These are phyloP conservation scores for Crepidodera aurea DNA, from an alignment of 2,888 invertebrate species.

Conservation along the genomic window DNA sequence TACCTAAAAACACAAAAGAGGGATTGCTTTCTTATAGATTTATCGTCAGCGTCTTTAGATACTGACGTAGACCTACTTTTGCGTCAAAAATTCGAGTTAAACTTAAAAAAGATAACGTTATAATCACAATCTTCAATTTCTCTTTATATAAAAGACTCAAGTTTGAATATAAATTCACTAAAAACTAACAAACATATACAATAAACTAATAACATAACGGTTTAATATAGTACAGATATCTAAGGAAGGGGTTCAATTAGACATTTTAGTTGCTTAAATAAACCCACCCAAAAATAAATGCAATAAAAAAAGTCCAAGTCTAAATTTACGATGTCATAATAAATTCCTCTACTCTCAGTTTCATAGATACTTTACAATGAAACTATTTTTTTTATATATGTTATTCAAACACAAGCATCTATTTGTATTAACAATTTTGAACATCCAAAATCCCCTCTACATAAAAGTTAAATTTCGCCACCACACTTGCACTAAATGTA, in stretches of 20 bases:
- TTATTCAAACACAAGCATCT: no score
- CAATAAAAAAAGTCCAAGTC: slow-evolving; percentile 39
- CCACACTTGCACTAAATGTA: no score
- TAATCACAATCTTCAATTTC: slow-evolving; percentile 56
- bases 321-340: slow-evolving; percentile 14
- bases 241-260: slow-evolving; percentile 39
- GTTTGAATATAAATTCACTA: slow-evolving; percentile 57
- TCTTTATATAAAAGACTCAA: slow-evolving; percentile 52
- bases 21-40: slow-evolving; percentile 36
- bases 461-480: no score
- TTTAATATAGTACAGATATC: slow-evolving; percentile 54
- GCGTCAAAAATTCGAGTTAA: slow-evolving; percentile 54
- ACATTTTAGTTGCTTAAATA: neutral
- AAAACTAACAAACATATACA: slow-evolving; percentile 62
- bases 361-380: no score
- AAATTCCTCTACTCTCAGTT: neutral
- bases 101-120: slow-evolving; percentile 52
- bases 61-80: slow-evolving; percentile 48
- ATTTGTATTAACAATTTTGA: no score
- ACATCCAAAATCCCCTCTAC: neutral
- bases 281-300: slow-evolving; percentile 52
- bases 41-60: slow-evolving; percentile 23
- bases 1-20: slow-evolving; percentile 41
- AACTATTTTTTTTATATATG: no score
- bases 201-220: slow-evolving; percentile 61